Conservation (phyloP, 2,113 vertebrate genomes). For the Xyliphius kryptos region DNA sequence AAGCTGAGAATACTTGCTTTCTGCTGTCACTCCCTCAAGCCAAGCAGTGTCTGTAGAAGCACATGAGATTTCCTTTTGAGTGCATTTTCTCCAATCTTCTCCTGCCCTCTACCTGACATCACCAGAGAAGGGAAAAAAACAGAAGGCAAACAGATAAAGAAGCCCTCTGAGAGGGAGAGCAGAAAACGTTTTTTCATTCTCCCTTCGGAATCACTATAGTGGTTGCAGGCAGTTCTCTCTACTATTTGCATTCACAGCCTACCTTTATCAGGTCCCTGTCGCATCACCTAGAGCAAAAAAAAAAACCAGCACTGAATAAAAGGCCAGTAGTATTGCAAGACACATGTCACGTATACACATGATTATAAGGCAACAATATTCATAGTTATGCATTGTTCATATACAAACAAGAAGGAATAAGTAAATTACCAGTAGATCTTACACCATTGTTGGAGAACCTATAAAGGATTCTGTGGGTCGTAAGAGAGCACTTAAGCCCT, state of each 20-base stretch:
- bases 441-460: neutral
- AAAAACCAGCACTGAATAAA: neutral
- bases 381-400: no score
- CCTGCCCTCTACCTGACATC: constrained; percentile 34
- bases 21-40: constrained; percentile 30
- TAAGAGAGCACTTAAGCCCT: constrained; percentile 12
- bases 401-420: neutral
- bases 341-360: no score
- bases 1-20: constrained; percentile 30
- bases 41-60: constrained; percentile 21
- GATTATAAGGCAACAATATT: no score
- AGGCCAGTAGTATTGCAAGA: constrained; percentile 19
- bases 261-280: constrained; percentile 21
- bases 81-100: constrained; percentile 26
- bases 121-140: constrained; percentile 28
- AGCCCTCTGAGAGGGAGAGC: constrained; percentile 29
- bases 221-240: constrained; percentile 19
- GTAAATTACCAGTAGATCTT: neutral
- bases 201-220: constrained; percentile 42
- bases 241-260: constrained; percentile 24
- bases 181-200: constrained; percentile 44
- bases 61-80: constrained; percentile 29
- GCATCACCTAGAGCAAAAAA: constrained; percentile 1
- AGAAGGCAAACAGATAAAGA: constrained; percentile 36
- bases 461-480: constrained; percentile 1